Base-by-base conservation (phyloP, 2,113 vertebrate species). In the Chloropsis hardwickii region DNA sequence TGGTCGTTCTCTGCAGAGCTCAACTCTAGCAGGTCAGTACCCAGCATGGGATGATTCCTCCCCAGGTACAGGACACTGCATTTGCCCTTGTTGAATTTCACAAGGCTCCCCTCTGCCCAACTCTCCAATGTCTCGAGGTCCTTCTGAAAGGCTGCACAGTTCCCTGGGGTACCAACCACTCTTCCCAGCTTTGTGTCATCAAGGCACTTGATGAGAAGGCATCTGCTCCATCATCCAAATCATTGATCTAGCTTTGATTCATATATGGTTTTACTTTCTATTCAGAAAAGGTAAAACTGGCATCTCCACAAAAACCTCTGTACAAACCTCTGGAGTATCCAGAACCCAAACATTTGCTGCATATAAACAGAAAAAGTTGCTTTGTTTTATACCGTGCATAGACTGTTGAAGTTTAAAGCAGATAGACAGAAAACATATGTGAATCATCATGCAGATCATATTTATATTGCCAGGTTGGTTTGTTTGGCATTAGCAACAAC, bases 381-480 rank as follows among this genome's bases (percentile, higher is more conserved):
- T 88, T 91, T 93, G 81, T 86, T 79, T 81, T 81, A 71, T 88
- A 45, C 37, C 15, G 48, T n/a, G 60, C 69, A 50, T 45, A 51
- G 74, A 28, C 73, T 89, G 48, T 77, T 81, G 42, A 67, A 91
- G 29, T 80, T 86, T 83, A 86, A 57, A 90, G 33, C 83, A 78
- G 53, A 89, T 35, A 77, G 89, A 76, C 35, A 83, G 60, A 92
- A 87, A 97, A 92, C 44, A 54, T 74, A 60, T 86, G 85, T 92
- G 91, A 95, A 71, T 33, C 95, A 92, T 96, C 88, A 86, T 56
- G 37, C 47, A 83, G 87, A 91, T 92, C 67, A 95, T 82, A 90
- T 93, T 95, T 96, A 82, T 89, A 89, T 79, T 96, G 87, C 72
- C 90, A 86, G 70, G 60, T 85, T 92, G 89, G 90, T 86, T 97